Base-by-base conservation (phyloP, 2,113 vertebrate genomes). In the Todiramphus saurophagus region DNA sequence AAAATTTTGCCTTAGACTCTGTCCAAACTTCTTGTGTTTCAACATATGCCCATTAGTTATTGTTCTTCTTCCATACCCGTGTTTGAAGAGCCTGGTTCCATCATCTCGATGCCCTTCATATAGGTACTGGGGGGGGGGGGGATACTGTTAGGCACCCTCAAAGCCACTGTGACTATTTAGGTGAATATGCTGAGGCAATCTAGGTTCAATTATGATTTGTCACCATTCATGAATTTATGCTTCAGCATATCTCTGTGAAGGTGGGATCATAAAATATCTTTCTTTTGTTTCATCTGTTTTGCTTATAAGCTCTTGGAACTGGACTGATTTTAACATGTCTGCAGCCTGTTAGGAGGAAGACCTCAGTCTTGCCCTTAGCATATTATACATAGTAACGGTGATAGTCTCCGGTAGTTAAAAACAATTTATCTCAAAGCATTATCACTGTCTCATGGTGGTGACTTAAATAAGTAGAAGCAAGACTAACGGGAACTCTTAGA, bases 401-500 rank as follows among this genome's bases (percentile, higher is more conserved):
- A 68, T 67, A 74, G 18, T 56, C 18, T 51, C 46, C 15, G 67
- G 63, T 41, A 69, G 37, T 4, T 66, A 70, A 70, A 79, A 88
- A 44, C 24, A 74, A 11, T 10, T 58, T 88, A 16, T 87, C 79
- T 84, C 51, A 80, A 83, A 83, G 35, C 78, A 86, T 91, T 90
- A 83, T 85, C 73, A n/a, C 74, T 81, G 35, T 68, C 28, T 87
- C 60, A 20, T 25, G 23, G 46, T 74, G n/a, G 23, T 59, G 50
- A 59, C 68, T 93, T 88, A 83, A 70, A 7, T 83, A 83, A 85
- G 19, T 64, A 55, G 21, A 46, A 70, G 51, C 72, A 93, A 94
- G 92, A 60, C 74, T 90, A 89, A 81, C 37, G 82, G 83, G 66
- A 94, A 70, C 72, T 79, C 68, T 87, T 89, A 83, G 30, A 83